Conservation (phyloP, 1,140 invertebrate genomes). For the Amphibalanus amphitrite region DNA sequence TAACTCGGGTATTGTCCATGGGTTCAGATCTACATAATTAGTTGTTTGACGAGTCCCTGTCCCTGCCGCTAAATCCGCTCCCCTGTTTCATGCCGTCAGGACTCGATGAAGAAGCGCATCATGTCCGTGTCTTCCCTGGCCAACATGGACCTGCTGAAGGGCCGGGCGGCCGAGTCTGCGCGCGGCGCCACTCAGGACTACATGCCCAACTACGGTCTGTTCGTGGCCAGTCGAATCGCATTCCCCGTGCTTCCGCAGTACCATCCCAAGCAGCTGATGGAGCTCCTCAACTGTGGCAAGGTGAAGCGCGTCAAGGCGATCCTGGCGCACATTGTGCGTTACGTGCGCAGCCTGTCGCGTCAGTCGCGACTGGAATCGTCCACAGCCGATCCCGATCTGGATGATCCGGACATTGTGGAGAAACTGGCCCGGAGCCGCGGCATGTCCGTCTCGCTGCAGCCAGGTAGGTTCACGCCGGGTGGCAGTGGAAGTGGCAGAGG, state of each 20-base stretch:
- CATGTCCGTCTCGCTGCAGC: no score
- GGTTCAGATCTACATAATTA: no score
- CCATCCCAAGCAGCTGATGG: constrained; percentile 97
- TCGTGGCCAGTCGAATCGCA: constrained; percentile 89
- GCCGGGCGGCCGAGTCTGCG: constrained; percentile 1
- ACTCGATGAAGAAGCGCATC: constrained; percentile 1
- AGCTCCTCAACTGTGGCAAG: constrained; percentile 95
- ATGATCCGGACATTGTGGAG: constrained; percentile 1
- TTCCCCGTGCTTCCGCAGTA: constrained; percentile 97
- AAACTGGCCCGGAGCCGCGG: no score
- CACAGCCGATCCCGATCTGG: constrained; percentile 12
- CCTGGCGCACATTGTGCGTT: constrained; percentile 78
- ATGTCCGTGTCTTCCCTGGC: not conserved
- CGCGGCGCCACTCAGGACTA: not conserved
- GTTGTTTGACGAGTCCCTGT: no score
- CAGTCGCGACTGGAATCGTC: constrained; percentile 7
- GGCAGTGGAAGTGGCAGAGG: no score
- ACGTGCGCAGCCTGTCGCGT: constrained; percentile 22
- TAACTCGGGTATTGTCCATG: no score
- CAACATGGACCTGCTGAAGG: not conserved
- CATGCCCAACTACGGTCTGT: constrained; percentile 42
- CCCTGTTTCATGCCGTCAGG: no score
- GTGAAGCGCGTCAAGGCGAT: constrained; percentile 96
- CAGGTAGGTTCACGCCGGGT: no score
- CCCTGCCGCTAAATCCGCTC: no score